Base-by-base conservation (phyloP, 2,888 invertebrate genomes). In the Aleiodes leptofemur region DNA sequence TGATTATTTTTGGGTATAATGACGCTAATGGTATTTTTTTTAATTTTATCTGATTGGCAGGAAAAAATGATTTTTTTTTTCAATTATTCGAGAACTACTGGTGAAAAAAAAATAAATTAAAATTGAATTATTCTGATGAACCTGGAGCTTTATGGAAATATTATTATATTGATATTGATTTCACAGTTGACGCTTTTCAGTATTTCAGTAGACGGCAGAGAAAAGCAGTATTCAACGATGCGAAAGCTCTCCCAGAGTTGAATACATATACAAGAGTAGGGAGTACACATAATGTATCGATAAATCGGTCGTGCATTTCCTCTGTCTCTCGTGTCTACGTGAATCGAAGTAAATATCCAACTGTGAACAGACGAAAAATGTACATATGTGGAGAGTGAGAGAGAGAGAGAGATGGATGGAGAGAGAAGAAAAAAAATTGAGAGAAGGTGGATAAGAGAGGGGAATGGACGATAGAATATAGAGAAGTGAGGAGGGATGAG, bases 201-300 rank as follows among this genome's bases (percentile, higher is more conserved):
- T 64, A 48, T 64, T 64, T 64, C 64, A 64, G 23, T 48, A 64
- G 48, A 43, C 43, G 23, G 9, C 31, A 9, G 23, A 34, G 61
- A 59, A 61, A 64, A 51, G 59, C 72, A 51, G 72, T 71, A 66
- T 57, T 31, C 57, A 64, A 43, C 50, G 50, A 14, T 14, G 31
- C 51, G 31, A 75, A 57, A 51, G 34, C 56, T 31, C 64, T 48
- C 43, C 48, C 16, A 8, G 9, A 56, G 23, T 64, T 64, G 64
- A 64, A 64, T 43, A 64, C 64, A 64, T 64, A 64, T 48, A 64
- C 43, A 64, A 64, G 64, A 16, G 64, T 64, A 64, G 43, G 43
- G 48, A 64, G 43, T 64, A 64, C 56, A 23, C 69, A 75, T 75
- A 75, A 75, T 75, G 57, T 75, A 75, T 75, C 71, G 71, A 75